Conservation (phyloP, 2,888 invertebrate genomes). For the Drosophila neotestacea region DNA sequence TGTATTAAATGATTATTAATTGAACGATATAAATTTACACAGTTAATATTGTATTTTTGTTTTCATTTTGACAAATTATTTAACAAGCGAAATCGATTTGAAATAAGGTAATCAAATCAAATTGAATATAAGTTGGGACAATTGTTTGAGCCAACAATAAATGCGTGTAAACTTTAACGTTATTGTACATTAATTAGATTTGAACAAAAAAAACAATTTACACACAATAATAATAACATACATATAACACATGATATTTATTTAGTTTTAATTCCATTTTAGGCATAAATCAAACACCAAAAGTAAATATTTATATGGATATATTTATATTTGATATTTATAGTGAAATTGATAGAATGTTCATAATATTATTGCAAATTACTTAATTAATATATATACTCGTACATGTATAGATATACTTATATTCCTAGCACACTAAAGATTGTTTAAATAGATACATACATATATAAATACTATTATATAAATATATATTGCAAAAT, state of each 20-base stretch:
- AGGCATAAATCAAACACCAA: conserved; percentile 75
- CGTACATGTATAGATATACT: conserved; percentile 21
- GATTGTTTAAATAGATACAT: conserved; percentile 57
- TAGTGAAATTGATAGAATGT: conserved; percentile 50
- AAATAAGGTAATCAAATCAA: conserved; percentile 51
- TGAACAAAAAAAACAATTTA: background rate
- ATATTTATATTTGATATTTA: conserved; percentile 16
- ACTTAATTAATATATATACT: conserved; percentile 49
- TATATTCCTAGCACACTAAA: conserved; percentile 53
- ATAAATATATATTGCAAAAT: conserved; percentile 29
- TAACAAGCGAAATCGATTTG: conserved; percentile 57
- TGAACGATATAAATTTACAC: conserved; percentile 6
- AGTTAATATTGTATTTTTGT: conserved; percentile 17
- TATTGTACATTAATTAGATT: conserved; percentile 27
- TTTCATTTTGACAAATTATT: conserved; percentile 28
- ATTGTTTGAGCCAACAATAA: conserved; percentile 20
- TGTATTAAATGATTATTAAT: conserved; percentile 22
- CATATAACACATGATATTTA: conserved; percentile 24
- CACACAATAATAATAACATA: background rate
- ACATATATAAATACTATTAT: conserved; percentile 30
- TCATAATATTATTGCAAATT: conserved; percentile 65
- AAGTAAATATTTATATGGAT: conserved; percentile 43
- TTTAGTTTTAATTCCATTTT: conserved; percentile 49
- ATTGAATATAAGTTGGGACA: conserved; percentile 9
- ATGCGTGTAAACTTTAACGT: conserved; percentile 12